Evolutionary conservation across 2,113 vertebrate species (phyloP), one percentile per base, ranked within the genome.

Genomic region (Takifugu flavidus): DNA sequence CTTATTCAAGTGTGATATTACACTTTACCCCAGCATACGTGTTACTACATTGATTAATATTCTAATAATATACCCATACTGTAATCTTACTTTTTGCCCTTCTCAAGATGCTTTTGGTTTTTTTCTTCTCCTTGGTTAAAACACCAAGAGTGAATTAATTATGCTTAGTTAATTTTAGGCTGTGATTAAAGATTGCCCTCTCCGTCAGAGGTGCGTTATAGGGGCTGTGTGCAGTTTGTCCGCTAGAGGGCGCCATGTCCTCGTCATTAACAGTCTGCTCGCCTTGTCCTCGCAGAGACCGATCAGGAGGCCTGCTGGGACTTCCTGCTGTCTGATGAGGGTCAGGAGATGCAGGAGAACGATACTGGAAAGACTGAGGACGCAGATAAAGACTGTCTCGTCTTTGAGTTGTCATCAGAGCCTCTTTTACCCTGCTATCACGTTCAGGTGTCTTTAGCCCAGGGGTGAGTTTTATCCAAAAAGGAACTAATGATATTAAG

Each of bases 331-430:
- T 94, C 94, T 12, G 91, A 95, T 70, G 90, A 95, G 1, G 78
- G 86, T 55, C 86, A 88, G 25, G 94, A 93, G 62, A 85, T 91
- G 57, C 89, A 92, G 76, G 92, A 93, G 62, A 89, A 90, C 28
- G 80, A 82, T 43, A 81, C 84, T n/a, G 88, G 86, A 76, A 92
- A 90, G 47, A 90, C 90, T 5, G 94, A 95, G 67, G 92, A 91
- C 56, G 90, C 89, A 2, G 91, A 93, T 34, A 92, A 90, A 81
- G 92, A 94, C 68, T 88, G 85, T 57, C 94, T 99, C 76, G 77
- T 96, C 87, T 99, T 99, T 43, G 97, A 99, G 84, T 94, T 99
- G 89, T 98, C 96, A 49, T 93, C 95, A 1, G 94, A 95, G 79
- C 95, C 94, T 0, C 94, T 98, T 50, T 83, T 99, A 58, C 92